Percentiles rank a stretch among this genome's conserved stretches.
phyloP scores from a whole-genome alignment of 2,888 invertebrate species.

The Tuberolachnus salignus region DNA sequence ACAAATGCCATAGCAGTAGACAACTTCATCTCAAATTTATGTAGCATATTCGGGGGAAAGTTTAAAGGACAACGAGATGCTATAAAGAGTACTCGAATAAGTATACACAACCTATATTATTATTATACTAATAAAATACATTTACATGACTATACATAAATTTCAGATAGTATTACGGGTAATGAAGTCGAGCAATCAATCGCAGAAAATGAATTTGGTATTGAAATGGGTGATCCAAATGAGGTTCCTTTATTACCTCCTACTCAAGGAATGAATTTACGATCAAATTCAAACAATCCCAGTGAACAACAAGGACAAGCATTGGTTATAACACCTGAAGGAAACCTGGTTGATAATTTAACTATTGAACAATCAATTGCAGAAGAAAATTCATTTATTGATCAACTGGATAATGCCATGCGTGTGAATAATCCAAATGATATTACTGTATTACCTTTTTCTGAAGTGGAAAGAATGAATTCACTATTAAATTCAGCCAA shows the following conservation, averaged over 20 bases:
- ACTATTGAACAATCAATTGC: too few relatives aligned
- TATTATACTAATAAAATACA: neutral
- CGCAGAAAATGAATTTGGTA: neutral
- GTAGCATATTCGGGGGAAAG: conserved; percentile 29
- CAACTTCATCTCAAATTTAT: conserved; percentile 40
- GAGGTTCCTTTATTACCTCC: conserved; percentile 9
- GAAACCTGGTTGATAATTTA: too few relatives aligned
- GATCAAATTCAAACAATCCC: neutral
- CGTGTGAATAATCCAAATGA: neutral
- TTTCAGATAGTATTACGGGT: conserved; percentile 6
- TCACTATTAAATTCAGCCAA: neutral
- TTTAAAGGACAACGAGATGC: conserved; percentile 23
- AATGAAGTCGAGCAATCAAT: neutral
- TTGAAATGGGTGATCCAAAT: conserved; percentile 9
- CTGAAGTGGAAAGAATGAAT: conserved; percentile 1
- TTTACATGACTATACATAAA: neutral
- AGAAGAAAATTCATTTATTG: too few relatives aligned
- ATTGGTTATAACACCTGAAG: too few relatives aligned
- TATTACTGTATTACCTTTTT: conserved; percentile 1
- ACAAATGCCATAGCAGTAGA: conserved; percentile 30
- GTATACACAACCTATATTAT: neutral
- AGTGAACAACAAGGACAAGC: conserved; percentile 5
- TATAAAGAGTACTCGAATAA: conserved; percentile 5
- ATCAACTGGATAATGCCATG: too few relatives aligned
- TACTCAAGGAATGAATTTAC: neutral